A percentile compares a stretch with the other conserved stretches of the same genome.
Conservation (phyloP, 92 coral and sea anemone genomes). For the Umimayanthus kanabou region DNA sequence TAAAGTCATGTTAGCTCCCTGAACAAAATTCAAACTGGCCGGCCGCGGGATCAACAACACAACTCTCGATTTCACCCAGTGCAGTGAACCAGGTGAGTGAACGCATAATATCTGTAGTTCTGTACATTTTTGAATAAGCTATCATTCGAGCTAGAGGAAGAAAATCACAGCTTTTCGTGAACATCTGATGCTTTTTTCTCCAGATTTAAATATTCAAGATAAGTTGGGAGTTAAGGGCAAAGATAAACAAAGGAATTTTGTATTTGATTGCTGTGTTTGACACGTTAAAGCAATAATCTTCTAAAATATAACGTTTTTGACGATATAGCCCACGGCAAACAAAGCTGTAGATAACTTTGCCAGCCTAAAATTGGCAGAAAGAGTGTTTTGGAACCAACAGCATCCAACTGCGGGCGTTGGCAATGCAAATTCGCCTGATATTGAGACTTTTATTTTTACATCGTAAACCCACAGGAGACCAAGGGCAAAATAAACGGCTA, state of each 20-base stretch:
- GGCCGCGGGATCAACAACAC: neutral
- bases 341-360: neutral
- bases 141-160: neutral
- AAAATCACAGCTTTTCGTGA: neutral
- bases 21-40: neutral
- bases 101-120: neutral
- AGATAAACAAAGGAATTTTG: neutral
- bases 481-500: constrained; percentile 4
- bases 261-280: constrained; percentile 3
- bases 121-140: neutral
- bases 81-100: neutral
- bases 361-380: neutral
- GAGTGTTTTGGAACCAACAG: no score
- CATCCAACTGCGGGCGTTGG: constrained; percentile 34
- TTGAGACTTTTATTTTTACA: neutral
- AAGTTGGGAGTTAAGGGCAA: neutral
- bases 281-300: constrained; percentile 20
- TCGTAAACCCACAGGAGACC: constrained; percentile 4
- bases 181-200: neutral
- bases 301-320: constrained; percentile 18
- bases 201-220: constrained; percentile 34
- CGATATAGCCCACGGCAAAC: constrained; percentile 5
- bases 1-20: neutral
- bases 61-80: no score
- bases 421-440: constrained; percentile 16